A percentile compares a stretch with the other conserved stretches of the same genome.
Evolutionary conservation across 2,888 invertebrate species (phyloP).

Genomic region (Drosophila anomelani): DNA sequence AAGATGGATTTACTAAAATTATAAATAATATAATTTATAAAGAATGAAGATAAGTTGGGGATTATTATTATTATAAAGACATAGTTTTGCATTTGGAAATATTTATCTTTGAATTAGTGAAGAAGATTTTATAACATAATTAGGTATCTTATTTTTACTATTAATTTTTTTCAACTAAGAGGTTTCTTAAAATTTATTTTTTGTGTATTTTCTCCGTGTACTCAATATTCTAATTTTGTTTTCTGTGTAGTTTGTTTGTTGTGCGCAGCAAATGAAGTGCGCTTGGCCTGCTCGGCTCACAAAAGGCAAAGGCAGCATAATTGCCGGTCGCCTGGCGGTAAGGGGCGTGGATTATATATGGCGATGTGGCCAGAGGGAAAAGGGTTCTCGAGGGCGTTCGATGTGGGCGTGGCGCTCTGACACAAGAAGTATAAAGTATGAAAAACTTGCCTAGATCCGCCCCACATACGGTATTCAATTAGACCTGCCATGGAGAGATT

Average conservation of each 20-base stretch:
- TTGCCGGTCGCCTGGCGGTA: constrained; percentile 46
- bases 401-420: constrained; percentile 11
- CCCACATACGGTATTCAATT: constrained; percentile 40
- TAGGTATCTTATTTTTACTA: too few relatives aligned
- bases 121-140: too few relatives aligned
- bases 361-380: not conserved
- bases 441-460: constrained; percentile 4
- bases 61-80: too few relatives aligned
- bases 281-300: constrained; percentile 42
- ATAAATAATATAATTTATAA: not conserved
- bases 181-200: too few relatives aligned
- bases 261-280: constrained; percentile 59
- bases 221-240: not conserved
- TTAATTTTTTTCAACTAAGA: too few relatives aligned
- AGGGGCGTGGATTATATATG: constrained; percentile 24
- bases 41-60: too few relatives aligned
- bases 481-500: constrained; percentile 3
- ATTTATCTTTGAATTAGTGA: too few relatives aligned
- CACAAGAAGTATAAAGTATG: constrained; percentile 30
- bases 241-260: constrained; percentile 29
- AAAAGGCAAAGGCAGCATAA: constrained; percentile 55
- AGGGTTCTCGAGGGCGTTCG: not conserved
- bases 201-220: not conserved
- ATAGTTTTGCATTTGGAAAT: too few relatives aligned
- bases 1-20: not conserved